Percentiles rank a stretch among this genome's conserved stretches.
These are phyloP conservation scores for Nemapogon koenigi DNA, from an alignment of 2,888 invertebrate genomes.

Conservation along the genomic window DNA sequence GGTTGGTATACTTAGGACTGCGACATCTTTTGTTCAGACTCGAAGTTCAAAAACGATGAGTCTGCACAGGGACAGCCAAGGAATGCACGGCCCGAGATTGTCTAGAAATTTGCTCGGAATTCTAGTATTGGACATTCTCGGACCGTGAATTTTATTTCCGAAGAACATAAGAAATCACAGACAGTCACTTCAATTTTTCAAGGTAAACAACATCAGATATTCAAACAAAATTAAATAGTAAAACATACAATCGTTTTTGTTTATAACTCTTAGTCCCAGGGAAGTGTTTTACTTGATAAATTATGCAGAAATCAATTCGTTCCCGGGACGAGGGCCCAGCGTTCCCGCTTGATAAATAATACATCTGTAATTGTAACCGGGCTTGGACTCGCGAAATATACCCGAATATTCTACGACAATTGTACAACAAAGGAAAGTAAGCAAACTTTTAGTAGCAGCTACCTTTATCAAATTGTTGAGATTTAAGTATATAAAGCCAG, in stretches of 20 bases:
- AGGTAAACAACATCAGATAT: background rate
- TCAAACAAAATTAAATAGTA: constrained; percentile 35
- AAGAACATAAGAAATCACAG: background rate
- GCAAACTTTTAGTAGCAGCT: too few species aligned
- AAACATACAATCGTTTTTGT: constrained; percentile 56
- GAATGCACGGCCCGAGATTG: too few species aligned
- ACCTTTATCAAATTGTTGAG: too few species aligned
- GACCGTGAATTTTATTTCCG: too few species aligned
- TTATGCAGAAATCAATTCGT: constrained; percentile 65
- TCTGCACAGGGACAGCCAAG: too few species aligned
- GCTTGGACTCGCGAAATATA: constrained; percentile 21
- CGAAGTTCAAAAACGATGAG: too few species aligned
- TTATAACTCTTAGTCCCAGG: constrained; percentile 47
- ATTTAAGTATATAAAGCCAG: too few species aligned
- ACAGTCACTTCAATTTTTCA: background rate
- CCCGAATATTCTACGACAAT: background rate
- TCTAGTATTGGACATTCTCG: too few species aligned
- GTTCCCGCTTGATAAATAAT: constrained; percentile 51
- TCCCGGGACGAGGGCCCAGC: constrained; percentile 36
- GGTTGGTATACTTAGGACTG: too few species aligned
- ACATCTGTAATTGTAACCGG: constrained; percentile 53
- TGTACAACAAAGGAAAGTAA: too few species aligned
- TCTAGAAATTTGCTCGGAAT: too few species aligned
- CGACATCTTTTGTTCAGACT: too few species aligned
- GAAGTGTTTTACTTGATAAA: constrained; percentile 57